Conservation (phyloP, 2,888 invertebrate species). For the Brenthis hecate region DNA sequence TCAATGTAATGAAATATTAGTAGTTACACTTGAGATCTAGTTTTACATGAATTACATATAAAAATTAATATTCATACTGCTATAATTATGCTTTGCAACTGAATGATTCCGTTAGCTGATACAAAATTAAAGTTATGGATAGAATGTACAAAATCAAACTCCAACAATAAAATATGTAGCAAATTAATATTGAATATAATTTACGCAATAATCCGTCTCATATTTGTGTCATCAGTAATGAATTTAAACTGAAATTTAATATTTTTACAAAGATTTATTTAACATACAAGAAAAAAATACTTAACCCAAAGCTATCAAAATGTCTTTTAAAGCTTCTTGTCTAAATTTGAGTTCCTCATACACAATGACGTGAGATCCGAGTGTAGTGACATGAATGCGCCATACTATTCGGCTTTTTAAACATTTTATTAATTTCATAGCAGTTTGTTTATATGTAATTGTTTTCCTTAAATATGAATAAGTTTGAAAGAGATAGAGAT, state of each 20-base stretch:
- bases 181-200: slow-evolving; percentile 38
- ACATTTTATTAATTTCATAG: too few species aligned
- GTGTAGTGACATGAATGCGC: too few species aligned
- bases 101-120: slow-evolving; percentile 1
- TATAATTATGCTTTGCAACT: slow-evolving; percentile 1
- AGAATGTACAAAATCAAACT: slow-evolving; percentile 33
- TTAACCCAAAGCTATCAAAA: too few species aligned
- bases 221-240: slow-evolving; percentile 28
- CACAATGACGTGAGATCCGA: too few species aligned
- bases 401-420: too few species aligned
- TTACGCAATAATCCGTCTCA: slow-evolving; percentile 27
- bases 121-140: slow-evolving; percentile 28
- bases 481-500: too few species aligned
- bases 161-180: slow-evolving; percentile 34
- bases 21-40: slow-evolving; percentile 30
- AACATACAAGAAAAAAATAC: background rate
- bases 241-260: background rate
- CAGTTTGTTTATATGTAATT: too few species aligned
- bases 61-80: slow-evolving; percentile 11
- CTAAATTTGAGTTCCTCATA: too few species aligned
- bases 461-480: too few species aligned
- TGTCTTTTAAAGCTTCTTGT: too few species aligned
- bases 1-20: slow-evolving; percentile 7
- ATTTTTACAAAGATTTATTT: background rate
- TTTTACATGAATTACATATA: slow-evolving; percentile 2